These are phyloP conservation scores for Lutraria lutraria DNA, from an alignment of 2,888 invertebrate species.

Conservation along the genomic window DNA sequence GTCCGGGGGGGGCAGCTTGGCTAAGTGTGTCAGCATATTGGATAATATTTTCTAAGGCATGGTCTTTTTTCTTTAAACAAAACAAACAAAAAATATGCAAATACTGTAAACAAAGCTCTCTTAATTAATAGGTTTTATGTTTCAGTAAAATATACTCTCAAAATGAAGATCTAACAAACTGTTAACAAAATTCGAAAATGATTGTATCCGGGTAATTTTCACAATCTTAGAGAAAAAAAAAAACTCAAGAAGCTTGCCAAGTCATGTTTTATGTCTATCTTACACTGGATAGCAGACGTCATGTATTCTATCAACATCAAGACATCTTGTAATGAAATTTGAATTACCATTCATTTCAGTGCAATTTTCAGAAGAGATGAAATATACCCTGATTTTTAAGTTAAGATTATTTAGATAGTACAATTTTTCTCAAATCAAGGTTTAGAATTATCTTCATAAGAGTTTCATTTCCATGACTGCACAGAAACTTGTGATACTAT, in stretches of 20 bases:
- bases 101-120: too few species aligned
- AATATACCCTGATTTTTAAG: neutral
- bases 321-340: neutral
- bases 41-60: too few species aligned
- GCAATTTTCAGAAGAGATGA: conserved; percentile 9
- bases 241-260: neutral
- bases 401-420: neutral
- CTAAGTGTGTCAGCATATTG: too few species aligned
- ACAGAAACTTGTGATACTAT: too few species aligned
- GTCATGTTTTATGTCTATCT: neutral
- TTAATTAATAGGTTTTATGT: too few species aligned
- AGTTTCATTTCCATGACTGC: neutral
- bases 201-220: neutral
- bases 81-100: too few species aligned
- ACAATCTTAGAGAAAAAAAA: neutral
- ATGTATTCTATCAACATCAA: neutral
- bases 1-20: too few species aligned
- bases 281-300: neutral
- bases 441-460: neutral
- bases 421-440: neutral
- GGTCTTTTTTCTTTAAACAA: too few species aligned
- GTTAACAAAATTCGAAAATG: too few species aligned
- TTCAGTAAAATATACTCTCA: too few species aligned
- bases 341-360: neutral
- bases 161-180: too few species aligned